Conservation (phyloP, 2,888 invertebrate species). For the Dasysyrphus albostriatus region DNA sequence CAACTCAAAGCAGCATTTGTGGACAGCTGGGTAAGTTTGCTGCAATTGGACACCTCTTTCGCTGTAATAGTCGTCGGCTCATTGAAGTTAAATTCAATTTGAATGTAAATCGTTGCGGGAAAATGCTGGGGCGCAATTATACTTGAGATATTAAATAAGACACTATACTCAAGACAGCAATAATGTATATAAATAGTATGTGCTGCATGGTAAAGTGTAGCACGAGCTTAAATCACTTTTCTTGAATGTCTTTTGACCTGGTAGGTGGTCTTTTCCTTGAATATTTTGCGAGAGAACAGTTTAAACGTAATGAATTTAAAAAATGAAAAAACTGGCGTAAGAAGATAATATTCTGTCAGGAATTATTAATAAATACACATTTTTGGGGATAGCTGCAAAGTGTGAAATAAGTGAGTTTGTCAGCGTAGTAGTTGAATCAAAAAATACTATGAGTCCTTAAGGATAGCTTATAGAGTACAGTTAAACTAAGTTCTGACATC, state of each 20-base stretch:
- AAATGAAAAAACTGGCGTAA: too few species aligned
- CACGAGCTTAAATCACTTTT: slow-evolving; percentile 42
- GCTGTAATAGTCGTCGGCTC: slow-evolving; percentile 48
- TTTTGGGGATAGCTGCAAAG: too few species aligned
- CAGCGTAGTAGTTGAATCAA: too few species aligned
- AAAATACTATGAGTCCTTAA: too few species aligned
- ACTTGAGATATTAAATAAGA: slow-evolving; percentile 45
- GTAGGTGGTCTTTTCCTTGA: slow-evolving; percentile 5
- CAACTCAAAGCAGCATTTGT: slow-evolving; percentile 35
- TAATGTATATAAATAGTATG: slow-evolving; percentile 9
- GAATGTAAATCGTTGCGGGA: slow-evolving; percentile 63
- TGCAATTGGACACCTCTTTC: slow-evolving; percentile 64
- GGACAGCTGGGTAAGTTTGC: slow-evolving; percentile 60
- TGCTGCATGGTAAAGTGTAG: slow-evolving; percentile 30
- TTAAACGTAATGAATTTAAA: too few species aligned
- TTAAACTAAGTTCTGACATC: too few species aligned
- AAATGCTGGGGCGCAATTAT: slow-evolving; percentile 42
- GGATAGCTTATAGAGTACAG: too few species aligned
- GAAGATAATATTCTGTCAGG: too few species aligned
- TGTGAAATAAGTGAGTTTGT: too few species aligned
- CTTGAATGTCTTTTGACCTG: neutral
- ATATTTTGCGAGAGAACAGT: neutral
- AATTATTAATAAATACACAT: too few species aligned
- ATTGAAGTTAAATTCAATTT: slow-evolving; percentile 60
- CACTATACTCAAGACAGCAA: slow-evolving; percentile 3